Conservation (phyloP, 2,113 vertebrate genomes). For the Canis aureus region DNA sequence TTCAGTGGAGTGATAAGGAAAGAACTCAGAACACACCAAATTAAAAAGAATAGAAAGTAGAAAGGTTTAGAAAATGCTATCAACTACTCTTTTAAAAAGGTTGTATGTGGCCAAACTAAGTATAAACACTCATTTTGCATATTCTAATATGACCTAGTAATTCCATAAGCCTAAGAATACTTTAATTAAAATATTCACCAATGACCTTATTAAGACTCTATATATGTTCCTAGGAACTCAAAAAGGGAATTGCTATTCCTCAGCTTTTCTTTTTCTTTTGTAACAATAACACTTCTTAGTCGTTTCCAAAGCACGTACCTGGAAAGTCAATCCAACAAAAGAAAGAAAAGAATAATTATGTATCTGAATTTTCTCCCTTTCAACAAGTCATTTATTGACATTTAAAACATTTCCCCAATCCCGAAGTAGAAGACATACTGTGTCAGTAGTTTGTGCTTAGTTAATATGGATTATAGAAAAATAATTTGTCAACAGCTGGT, state of each 20-base stretch:
- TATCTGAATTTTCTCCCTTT: not conserved
- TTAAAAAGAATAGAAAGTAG: not conserved
- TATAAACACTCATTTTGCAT: not conserved
- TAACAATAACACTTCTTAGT: not conserved
- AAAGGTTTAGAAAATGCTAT: not conserved
- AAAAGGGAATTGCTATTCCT: not conserved
- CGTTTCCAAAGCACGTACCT: not conserved
- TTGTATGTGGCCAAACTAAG: not conserved
- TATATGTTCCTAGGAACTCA: not conserved
- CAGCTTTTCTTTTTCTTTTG: not conserved
- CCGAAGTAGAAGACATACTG: not conserved
- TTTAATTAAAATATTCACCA: not conserved
- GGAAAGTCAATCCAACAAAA: not conserved
- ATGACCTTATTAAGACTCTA: not conserved
- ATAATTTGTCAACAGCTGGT: not conserved
- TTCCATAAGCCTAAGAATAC: not conserved
- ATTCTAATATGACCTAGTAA: not conserved
- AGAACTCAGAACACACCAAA: not conserved
- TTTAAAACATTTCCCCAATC: not conserved
- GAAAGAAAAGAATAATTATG: not conserved
- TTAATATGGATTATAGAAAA: constrained; percentile 1
- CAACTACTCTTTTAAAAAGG: not conserved
- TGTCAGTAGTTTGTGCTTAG: not conserved
- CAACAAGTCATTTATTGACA: not conserved
- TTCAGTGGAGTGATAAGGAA: not conserved